Base-by-base conservation (phyloP, 2,113 vertebrate species). In the Monopterus albus region DNA sequence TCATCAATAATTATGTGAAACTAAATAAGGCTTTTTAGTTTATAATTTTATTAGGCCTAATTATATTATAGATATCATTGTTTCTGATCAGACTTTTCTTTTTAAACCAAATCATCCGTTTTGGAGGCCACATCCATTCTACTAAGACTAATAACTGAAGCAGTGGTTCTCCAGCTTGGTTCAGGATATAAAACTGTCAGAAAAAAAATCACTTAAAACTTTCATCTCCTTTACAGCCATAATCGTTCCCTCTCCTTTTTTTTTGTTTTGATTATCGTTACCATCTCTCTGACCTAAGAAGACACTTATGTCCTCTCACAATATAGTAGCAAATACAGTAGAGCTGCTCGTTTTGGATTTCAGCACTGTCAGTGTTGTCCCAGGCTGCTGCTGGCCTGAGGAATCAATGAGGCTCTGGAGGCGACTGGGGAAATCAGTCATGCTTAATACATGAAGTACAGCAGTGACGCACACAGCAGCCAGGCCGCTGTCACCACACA, bases 341-440 rank as follows among this genome's bases (percentile, higher is more conserved):
- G 53, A 59, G 52, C 38, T 20, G 14, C 51, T 75, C 4, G 29
- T 52, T 63, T 65, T 59, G 43, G 49, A 47, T 56, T 59, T 57
- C 36, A 36, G 23, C 46, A 43, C 29, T 6, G 33, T 68, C 52
- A 18, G 59, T 42, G 53, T 21, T 35, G 77, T 71, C 65, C 65
- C 56, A 14, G 14, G 56, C 63, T 55, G 51, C 42, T 46, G 20
- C 20, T 47, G 20, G 65, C 81, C 47, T 36, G 31, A 55, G 56
- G 47, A 83, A 93, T 92, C 89, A 62, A 92, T 91, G 78, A 84
- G 85, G 75, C 80, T 85, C 82, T 91, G 80, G 75, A 79, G 87
- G 88, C 80, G 70, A 93, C 87, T 72, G 87, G 91, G 80, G 84
- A 90, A 92, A 91, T 89, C 91, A 91, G 88, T 91, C 91, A 91